These are phyloP conservation scores for Drosophila sechellia DNA, from an alignment of 1,140 invertebrate genomes.

Conservation along the genomic window DNA sequence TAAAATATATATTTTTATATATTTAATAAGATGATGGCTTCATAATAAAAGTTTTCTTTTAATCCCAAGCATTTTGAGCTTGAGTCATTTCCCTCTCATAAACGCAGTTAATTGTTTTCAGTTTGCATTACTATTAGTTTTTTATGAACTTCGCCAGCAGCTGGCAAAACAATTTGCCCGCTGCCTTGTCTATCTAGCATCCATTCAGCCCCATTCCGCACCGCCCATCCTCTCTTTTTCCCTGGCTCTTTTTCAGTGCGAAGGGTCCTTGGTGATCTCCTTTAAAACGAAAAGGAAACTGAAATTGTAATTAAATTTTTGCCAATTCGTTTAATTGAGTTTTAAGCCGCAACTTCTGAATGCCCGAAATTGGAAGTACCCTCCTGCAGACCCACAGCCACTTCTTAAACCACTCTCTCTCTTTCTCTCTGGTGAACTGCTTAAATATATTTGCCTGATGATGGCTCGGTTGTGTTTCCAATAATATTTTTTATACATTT, in stretches of 20 bases:
- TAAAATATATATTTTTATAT: too few relatives aligned
- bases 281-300: slow-evolving; percentile 41
- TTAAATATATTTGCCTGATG: slow-evolving; percentile 57
- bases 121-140: slow-evolving; percentile 55
- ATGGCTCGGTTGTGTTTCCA: slow-evolving; percentile 16
- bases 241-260: neutral
- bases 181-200: neutral
- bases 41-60: too few relatives aligned
- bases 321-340: slow-evolving; percentile 79
- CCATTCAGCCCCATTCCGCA: neutral
- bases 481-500: slow-evolving; percentile 57
- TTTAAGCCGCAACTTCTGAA: slow-evolving; percentile 73
- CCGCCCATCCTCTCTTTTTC: neutral
- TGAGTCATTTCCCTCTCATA: neutral
- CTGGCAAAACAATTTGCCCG: slow-evolving; percentile 32
- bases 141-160: slow-evolving; percentile 49
- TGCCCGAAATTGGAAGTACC: slow-evolving; percentile 60
- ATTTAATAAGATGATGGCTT: too few relatives aligned
- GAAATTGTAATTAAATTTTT: slow-evolving; percentile 78
- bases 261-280: slow-evolving; percentile 22
- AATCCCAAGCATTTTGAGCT: neutral
- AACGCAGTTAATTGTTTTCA: slow-evolving; percentile 54
- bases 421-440: slow-evolving; percentile 23
- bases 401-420: neutral
- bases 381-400: neutral